A percentile compares a stretch with the other conserved stretches of the same genome.
phyloP scores from a whole-genome alignment of 2,113 vertebrate genomes.

The Bostrychus sinensis region DNA sequence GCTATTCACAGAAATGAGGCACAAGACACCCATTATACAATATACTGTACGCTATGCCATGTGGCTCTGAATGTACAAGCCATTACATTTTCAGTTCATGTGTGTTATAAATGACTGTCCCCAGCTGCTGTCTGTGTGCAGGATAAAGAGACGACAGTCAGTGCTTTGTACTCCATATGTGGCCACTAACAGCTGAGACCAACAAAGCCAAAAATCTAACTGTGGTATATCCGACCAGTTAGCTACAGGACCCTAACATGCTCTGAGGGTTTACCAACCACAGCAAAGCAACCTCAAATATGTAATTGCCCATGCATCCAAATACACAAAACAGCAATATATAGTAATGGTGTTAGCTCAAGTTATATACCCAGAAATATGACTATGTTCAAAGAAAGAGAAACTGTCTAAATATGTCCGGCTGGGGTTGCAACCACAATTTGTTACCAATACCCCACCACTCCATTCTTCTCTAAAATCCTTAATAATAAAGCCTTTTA shows the following conservation, averaged over 20 bases:
- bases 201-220: slow-evolving; percentile 2
- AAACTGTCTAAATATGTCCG: no score
- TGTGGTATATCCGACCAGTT: slow-evolving; percentile 1
- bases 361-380: no score
- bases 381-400: no score
- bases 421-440: no score
- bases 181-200: slow-evolving; percentile 29
- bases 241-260: neutral
- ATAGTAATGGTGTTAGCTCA: no score
- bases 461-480: no score
- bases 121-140: slow-evolving; percentile 29
- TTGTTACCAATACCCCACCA: no score
- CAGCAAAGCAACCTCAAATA: neutral
- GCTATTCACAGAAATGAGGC: neutral
- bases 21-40: neutral
- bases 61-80: neutral
- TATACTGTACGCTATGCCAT: neutral
- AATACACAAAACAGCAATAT: no score
- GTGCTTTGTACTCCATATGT: slow-evolving; percentile 26
- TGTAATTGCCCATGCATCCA: neutral
- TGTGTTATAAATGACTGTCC: slow-evolving; percentile 21
- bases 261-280: neutral
- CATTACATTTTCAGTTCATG: slow-evolving; percentile 4
- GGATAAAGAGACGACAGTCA: slow-evolving; percentile 4
- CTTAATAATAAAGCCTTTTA: no score